phyloP scores from a whole-genome alignment of 1,140 invertebrate genomes.

The Berghia stephanieae region DNA sequence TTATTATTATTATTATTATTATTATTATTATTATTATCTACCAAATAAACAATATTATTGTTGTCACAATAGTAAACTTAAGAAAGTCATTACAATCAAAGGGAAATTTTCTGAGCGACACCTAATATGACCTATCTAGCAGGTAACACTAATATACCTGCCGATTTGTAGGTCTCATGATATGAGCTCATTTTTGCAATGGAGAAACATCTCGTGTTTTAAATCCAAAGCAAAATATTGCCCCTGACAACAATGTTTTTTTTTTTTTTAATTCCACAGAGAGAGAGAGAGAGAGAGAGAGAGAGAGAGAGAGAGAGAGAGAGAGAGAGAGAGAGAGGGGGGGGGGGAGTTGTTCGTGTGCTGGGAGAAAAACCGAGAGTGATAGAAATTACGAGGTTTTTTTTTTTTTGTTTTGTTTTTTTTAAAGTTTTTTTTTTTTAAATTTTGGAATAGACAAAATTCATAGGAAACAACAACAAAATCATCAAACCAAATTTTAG shows the following conservation, averaged over 20 bases:
- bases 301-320: constrained; percentile 12
- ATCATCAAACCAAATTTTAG: background rate
- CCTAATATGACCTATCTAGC: too few species aligned
- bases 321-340: background rate
- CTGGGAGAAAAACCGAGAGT: background rate
- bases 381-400: background rate
- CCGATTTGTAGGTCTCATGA: background rate
- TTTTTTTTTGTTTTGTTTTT: background rate
- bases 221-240: background rate
- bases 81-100: too few species aligned
- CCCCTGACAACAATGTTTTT: too few species aligned
- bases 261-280: too few species aligned
- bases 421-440: background rate
- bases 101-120: too few species aligned
- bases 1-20: too few species aligned
- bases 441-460: background rate
- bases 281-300: background rate
- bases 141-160: background rate
- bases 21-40: too few species aligned
- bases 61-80: too few species aligned
- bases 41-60: too few species aligned
- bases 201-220: background rate
- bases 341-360: background rate
- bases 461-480: background rate
- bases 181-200: background rate